These are phyloP conservation scores for Dicrurus megarhynchus DNA, from an alignment of 2,113 vertebrate genomes.

Conservation along the genomic window DNA sequence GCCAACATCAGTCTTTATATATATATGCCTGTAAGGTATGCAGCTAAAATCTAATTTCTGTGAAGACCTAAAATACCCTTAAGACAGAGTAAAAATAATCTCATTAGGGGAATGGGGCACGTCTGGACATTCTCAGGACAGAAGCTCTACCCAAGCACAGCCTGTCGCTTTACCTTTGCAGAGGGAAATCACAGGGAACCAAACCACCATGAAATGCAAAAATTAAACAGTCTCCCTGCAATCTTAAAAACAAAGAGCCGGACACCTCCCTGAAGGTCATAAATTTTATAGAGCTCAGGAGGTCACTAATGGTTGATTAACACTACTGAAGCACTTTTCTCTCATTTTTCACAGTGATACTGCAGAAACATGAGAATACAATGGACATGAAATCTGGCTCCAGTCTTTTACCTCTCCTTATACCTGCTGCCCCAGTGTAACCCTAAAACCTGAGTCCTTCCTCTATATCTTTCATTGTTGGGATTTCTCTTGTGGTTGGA, in stretches of 20 bases:
- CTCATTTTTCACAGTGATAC: neutral
- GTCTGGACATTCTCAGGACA: conserved; percentile 16
- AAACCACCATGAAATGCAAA: neutral
- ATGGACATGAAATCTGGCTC: neutral
- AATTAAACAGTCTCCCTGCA: neutral
- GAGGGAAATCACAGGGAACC: neutral
- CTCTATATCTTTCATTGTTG: neutral
- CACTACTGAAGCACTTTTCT: neutral
- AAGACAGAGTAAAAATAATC: conserved; percentile 33
- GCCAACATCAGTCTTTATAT: neutral
- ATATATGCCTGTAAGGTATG: neutral
- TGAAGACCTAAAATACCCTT: neutral
- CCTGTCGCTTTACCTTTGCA: neutral
- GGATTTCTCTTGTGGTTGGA: neutral
- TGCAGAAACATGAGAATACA: neutral
- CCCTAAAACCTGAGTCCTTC: neutral
- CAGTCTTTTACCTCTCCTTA: neutral
- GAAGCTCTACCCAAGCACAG: neutral
- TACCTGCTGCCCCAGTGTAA: neutral
- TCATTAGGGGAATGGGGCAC: neutral
- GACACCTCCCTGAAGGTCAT: neutral
- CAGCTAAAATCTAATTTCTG: neutral
- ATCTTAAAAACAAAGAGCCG: neutral
- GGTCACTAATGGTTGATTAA: neutral
- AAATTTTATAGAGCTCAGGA: neutral